Base-by-base conservation (phyloP, 1,140 invertebrate species). In the Neodiprion virginianus region DNA sequence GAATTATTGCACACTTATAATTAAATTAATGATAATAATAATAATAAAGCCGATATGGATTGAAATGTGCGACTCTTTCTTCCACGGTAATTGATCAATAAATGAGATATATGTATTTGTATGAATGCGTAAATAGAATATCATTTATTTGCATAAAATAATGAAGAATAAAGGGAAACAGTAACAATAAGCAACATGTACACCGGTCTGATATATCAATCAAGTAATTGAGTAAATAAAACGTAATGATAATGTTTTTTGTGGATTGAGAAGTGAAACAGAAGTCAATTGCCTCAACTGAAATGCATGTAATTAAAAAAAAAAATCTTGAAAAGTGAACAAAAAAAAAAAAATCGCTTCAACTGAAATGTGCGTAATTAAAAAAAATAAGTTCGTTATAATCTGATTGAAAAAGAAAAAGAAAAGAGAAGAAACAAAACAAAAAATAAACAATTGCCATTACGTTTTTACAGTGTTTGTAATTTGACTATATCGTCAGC, bases 391-490 rank as follows among this genome's bases (percentile, higher is more conserved):
- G 65, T 47, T 12, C 14, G 48, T 73, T 65, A 69, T 67, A 72
- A 69, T 74, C 61, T 66, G 71, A 17, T 66, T 53, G 72, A 72
- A 74, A 73, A 71, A 73, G 10, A 74, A 67, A 72, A 75, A 72
- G 65, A 76, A 9, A 73, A 76, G 61, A 66, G 12, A 69, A 75
- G 50, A 68, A 69, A 68, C 9, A 81, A 85, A 75, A 80, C 84
- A 73, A 79, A 86, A 75, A 83, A 83, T 81, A 84, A 81, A 83
- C 84, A 86, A 77, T 83, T 79, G 70, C 85, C 85, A 72, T 82
- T 82, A 78, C 65, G 71, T 78, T 74, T 78, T 78, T 78, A 72
- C 67, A 78, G 67, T 74, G 14, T 69, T 69, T 8, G 17, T 21
- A 65, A 65, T 14, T 65, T 65, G 17, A 14, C 12, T 65, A 40